Evolutionary conservation across 2,888 invertebrate species (phyloP), one percentile per base, ranked within the genome.

Genomic region (Neuroscelio doddi): DNA sequence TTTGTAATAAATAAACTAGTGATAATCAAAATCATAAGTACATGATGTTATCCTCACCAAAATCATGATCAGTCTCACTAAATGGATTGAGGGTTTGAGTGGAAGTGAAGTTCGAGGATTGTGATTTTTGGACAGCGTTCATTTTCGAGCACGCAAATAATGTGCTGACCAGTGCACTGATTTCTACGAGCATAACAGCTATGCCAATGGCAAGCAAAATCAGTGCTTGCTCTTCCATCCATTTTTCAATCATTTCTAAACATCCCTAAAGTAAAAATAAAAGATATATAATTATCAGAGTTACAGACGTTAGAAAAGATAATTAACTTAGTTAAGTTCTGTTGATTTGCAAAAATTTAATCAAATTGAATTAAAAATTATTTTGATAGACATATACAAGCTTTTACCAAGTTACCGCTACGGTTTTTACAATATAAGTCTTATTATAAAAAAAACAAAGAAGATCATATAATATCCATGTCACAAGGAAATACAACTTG

Each of bases 161-260:
- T 0, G 92, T 91, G 77, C 90, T 90, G 3, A 93, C 84, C 3
- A 93, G 85, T 0, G 92, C 90, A 45, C 88, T 88, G 56, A 93
- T 89, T 82, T 93, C 93, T 41, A 93, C 88, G n/a, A 93, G 80
- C 0, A 92, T 90, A 14, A 91, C 85, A 1, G 90, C 85, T 50
- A 93, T 86, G 14, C 92, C 88, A 14, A 89, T 88, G 2, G 88
- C 86, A 75, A 93, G 86, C 70, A 93, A 88, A 29, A 91, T 85
- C 17, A 91, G 81, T 72, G 92, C 92, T 71, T 93, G 93, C 59
- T 92, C 88, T 55, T 91, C 89, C 77, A 92, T 92, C 93, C 93
- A 93, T 59, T 89, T 88, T 80, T 93, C 92, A 52, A 94, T 83
- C 79, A 88, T 88, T 24, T 86, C 87, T 38, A 91, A 84, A 70